phyloP scores from a whole-genome alignment of 1,140 invertebrate species.

The Tetramorium parvispinum region DNA sequence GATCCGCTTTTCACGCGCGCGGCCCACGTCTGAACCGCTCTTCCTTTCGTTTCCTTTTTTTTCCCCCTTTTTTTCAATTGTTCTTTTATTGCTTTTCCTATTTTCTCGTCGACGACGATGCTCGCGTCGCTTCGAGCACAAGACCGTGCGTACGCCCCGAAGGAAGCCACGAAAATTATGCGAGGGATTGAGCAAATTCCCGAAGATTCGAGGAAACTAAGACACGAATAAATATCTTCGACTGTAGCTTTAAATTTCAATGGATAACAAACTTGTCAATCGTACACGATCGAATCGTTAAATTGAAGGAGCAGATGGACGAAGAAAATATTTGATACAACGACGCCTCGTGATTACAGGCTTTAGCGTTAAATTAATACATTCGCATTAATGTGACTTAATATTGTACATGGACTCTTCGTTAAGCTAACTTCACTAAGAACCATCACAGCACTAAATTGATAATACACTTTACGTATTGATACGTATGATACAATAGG shows the following conservation, averaged over 20 bases:
- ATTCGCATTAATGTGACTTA: conserved; percentile 36
- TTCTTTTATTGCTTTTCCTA: conserved; percentile 53
- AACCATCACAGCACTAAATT: conserved; percentile 62
- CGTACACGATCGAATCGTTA: conserved; percentile 33
- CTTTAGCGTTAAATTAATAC: conserved; percentile 40
- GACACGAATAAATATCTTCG: conserved; percentile 14
- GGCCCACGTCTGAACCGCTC: conserved; percentile 53
- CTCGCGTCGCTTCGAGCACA: conserved; percentile 33
- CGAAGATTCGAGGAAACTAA: conserved; percentile 48
- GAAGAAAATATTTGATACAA: conserved; percentile 46
- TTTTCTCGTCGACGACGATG: conserved; percentile 41
- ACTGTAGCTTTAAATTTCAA: conserved; percentile 24
- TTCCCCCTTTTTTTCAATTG: conserved; percentile 51
- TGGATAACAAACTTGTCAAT: neutral
- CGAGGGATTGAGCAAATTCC: conserved; percentile 67
- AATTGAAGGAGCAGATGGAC: conserved; percentile 59
- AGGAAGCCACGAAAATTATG: conserved; percentile 48
- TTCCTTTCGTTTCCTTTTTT: conserved; percentile 24
- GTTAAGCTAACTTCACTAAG: conserved; percentile 38
- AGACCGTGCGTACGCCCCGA: conserved; percentile 55
- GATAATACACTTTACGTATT: conserved; percentile 49
- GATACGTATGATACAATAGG: conserved; percentile 53
- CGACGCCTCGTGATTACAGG: neutral
- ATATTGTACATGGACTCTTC: conserved; percentile 53
- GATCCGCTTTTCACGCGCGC: conserved; percentile 62